Percentiles rank a stretch among this genome's conserved stretches.
Conservation (phyloP, 2,888 invertebrate genomes). For the Ligdia adustata region DNA sequence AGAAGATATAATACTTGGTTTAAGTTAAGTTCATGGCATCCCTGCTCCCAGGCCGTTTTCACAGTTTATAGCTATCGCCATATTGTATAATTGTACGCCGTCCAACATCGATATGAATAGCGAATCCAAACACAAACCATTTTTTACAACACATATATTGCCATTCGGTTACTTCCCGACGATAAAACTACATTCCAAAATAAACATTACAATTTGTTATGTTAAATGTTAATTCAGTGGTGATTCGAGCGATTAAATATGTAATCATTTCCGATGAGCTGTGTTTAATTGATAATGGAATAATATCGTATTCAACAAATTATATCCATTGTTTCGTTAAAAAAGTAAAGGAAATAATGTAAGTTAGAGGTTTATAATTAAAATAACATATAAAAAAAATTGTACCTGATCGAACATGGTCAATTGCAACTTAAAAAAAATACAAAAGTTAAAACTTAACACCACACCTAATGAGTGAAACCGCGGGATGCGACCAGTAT, state of each 20-base stretch:
- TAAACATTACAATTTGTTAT: conserved; percentile 5
- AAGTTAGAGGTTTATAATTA: too few relatives aligned
- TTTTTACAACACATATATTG: conserved; percentile 18
- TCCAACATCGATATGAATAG: conserved; percentile 42
- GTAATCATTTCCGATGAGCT: not conserved
- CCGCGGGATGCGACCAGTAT: too few relatives aligned
- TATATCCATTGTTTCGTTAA: too few relatives aligned
- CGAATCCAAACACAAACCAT: conserved; percentile 37
- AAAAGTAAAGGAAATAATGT: too few relatives aligned
- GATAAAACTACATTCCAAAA: conserved; percentile 10
- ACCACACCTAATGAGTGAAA: too few relatives aligned
- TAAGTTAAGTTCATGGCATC: conserved; percentile 9
- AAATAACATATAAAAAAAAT: too few relatives aligned
- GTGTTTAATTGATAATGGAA: too few relatives aligned
- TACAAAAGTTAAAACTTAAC: too few relatives aligned
- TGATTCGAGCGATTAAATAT: conserved; percentile 2
- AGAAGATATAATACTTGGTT: too few relatives aligned
- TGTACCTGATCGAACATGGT: too few relatives aligned
- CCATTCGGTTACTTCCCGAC: conserved; percentile 20
- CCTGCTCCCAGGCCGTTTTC: conserved; percentile 15
- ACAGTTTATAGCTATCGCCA: conserved; percentile 27
- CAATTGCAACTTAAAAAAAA: too few relatives aligned
- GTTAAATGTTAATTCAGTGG: conserved; percentile 1
- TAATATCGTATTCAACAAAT: too few relatives aligned
- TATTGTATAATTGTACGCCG: conserved; percentile 45